A percentile compares a stretch with the other conserved stretches of the same genome.
Conservation (phyloP, 1,140 invertebrate genomes). For the Plutomurus gul region DNA sequence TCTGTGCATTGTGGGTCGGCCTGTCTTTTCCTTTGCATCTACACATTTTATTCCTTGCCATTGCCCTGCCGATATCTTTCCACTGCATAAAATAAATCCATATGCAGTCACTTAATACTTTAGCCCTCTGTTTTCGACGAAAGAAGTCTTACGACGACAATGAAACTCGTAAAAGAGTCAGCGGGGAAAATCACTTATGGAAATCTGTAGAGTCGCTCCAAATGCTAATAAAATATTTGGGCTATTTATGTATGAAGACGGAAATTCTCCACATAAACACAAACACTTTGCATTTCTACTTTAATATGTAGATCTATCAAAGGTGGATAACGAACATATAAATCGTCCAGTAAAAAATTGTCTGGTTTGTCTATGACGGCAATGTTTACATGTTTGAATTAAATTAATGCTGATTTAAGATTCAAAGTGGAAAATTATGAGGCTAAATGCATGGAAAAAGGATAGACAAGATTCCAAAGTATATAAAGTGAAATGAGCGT, state of each 20-base stretch:
- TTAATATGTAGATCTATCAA: too few relatives aligned
- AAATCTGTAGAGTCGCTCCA: not conserved
- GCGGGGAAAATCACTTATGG: not conserved
- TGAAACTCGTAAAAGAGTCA: not conserved
- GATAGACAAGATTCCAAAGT: not conserved
- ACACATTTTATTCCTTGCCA: not conserved
- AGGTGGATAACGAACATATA: too few relatives aligned
- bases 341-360: too few relatives aligned
- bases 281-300: not conserved
- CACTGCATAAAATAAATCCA: slow-evolving; percentile 13
- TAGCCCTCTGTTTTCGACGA: not conserved
- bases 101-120: not conserved
- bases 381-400: too few relatives aligned
- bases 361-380: too few relatives aligned
- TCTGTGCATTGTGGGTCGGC: too few relatives aligned
- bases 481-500: not conserved
- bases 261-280: not conserved
- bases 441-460: too few relatives aligned
- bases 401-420: too few relatives aligned
- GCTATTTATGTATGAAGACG: not conserved
- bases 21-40: not conserved
- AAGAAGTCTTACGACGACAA: not conserved
- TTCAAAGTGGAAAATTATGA: too few relatives aligned
- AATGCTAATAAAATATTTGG: slow-evolving; percentile 8
- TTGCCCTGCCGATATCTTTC: not conserved